phyloP scores from a whole-genome alignment of 2,113 vertebrate genomes.

The Pedionomus torquatus region DNA sequence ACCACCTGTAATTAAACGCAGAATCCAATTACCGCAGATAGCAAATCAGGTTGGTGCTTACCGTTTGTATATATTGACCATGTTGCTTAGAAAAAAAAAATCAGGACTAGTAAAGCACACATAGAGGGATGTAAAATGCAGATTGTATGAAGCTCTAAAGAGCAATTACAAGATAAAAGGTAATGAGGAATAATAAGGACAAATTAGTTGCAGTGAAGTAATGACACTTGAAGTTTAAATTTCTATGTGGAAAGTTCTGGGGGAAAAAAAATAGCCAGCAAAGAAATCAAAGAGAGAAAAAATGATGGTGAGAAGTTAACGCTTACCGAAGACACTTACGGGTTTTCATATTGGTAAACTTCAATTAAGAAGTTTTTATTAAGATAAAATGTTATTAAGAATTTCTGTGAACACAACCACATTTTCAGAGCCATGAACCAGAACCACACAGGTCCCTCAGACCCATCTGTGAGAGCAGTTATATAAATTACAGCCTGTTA shows the following conservation, averaged over 20 bases:
- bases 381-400: neutral
- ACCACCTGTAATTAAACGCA: slow-evolving; percentile 76
- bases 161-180: slow-evolving; percentile 67
- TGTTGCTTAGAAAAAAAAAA: slow-evolving; percentile 46
- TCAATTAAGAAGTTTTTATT: no score
- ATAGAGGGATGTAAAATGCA: slow-evolving; percentile 32
- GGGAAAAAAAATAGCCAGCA: neutral
- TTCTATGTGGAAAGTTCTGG: slow-evolving; percentile 8
- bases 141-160: slow-evolving; percentile 59
- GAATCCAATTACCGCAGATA: slow-evolving; percentile 73
- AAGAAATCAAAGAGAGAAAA: neutral
- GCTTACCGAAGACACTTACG: neutral
- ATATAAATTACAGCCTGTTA: neutral
- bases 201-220: slow-evolving; percentile 61
- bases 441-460: neutral
- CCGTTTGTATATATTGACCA: slow-evolving; percentile 55
- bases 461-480: neutral
- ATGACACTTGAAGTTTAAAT: slow-evolving; percentile 58
- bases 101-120: slow-evolving; percentile 24
- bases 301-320: neutral
- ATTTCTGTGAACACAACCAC: neutral
- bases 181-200: slow-evolving; percentile 72
- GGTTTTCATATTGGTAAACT: neutral
- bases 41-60: slow-evolving; percentile 60
- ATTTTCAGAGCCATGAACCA: slow-evolving; percentile 3